Percentiles rank a stretch among this genome's conserved stretches.
Evolutionary conservation across 2,113 vertebrate species (phyloP).

Genomic region (Melanotaenia duboulayi): DNA sequence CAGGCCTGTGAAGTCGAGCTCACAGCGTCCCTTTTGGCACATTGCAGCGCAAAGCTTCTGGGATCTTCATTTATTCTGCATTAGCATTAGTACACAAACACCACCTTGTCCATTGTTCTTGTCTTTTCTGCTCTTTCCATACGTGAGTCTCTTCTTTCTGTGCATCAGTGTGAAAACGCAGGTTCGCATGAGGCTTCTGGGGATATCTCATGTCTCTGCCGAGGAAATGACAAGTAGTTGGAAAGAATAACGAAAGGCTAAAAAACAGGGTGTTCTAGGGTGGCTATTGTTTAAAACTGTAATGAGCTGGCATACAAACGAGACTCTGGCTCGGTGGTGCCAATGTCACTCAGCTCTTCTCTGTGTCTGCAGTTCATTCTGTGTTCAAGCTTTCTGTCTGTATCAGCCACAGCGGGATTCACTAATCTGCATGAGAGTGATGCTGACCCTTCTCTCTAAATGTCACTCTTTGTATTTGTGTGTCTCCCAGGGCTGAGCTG

Average conservation of each 20-base stretch:
- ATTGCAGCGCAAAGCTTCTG: constrained; percentile 38
- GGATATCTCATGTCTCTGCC: constrained; percentile 56
- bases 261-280: constrained; percentile 30
- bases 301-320: constrained; percentile 67
- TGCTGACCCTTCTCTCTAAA: constrained; percentile 59
- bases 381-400: constrained; percentile 19
- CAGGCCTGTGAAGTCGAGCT: constrained; percentile 45
- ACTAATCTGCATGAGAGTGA: constrained; percentile 67
- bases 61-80: constrained; percentile 68
- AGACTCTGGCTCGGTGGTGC: neutral
- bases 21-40: constrained; percentile 52
- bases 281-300: constrained; percentile 50
- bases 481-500: constrained; percentile 25
- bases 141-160: constrained; percentile 44
- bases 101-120: constrained; percentile 48
- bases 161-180: constrained; percentile 43
- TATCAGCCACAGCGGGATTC: constrained; percentile 51
- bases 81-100: constrained; percentile 40
- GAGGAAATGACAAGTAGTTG: constrained; percentile 57
- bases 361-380: constrained; percentile 27
- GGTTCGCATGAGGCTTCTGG: constrained; percentile 41
- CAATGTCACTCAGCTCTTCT: constrained; percentile 47
- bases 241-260: constrained; percentile 43
- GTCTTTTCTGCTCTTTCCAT: constrained; percentile 6
- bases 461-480: constrained; percentile 70